Evolutionary conservation across 1,140 invertebrate species (phyloP).

Genomic region (Pseudomyrmex cubaensis): DNA sequence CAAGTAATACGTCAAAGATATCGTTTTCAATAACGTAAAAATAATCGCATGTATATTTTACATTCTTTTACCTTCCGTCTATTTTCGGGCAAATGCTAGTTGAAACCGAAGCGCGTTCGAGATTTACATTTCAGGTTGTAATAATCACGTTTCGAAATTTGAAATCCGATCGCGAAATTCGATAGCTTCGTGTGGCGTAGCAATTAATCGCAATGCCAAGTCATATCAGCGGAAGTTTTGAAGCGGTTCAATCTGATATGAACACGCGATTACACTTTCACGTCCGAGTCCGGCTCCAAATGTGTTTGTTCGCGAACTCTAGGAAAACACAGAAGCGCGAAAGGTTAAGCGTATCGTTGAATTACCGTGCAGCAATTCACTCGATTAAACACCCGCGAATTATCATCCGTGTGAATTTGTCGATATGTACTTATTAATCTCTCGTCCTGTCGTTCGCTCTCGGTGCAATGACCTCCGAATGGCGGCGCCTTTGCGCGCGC

Average conservation of each 20-base stretch:
- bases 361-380: not conserved
- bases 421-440: conserved; percentile 9
- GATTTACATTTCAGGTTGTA: not conserved
- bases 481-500: conserved; percentile 1
- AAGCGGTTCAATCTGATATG: not conserved
- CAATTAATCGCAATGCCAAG: not conserved
- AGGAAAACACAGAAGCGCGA: not conserved
- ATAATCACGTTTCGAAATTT: not conserved
- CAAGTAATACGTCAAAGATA: too few species aligned
- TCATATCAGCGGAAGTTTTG: conserved; percentile 12
- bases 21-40: not conserved
- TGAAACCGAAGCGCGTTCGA: not conserved
- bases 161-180: not conserved
- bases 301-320: not conserved
- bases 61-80: not conserved
- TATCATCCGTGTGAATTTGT: too few species aligned
- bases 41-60: not conserved
- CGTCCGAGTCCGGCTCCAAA: not conserved
- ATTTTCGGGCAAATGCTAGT: not conserved
- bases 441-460: not conserved
- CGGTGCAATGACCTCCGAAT: not conserved
- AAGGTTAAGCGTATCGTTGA: not conserved
- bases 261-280: conserved; percentile 1
- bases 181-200: not conserved
- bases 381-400: too few species aligned